Conservation (phyloP, 1,140 invertebrate species). For the Cherax destructor region DNA sequence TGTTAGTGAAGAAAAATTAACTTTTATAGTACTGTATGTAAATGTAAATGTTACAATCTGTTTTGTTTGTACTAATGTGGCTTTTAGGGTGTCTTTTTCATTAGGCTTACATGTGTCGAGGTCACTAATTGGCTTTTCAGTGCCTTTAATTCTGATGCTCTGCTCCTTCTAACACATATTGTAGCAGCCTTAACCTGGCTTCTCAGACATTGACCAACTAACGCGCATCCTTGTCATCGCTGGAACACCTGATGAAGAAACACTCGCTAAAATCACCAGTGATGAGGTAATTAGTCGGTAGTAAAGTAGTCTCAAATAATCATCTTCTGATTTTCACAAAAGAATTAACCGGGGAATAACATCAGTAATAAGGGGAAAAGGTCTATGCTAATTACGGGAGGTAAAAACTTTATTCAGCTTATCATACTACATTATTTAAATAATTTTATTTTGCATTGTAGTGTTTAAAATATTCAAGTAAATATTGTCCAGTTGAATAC, state of each 20-base stretch:
- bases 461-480: too few species aligned
- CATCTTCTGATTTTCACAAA: not conserved
- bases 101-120: not conserved
- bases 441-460: too few species aligned
- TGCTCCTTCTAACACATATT: slow-evolving; percentile 48
- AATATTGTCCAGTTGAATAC: too few species aligned
- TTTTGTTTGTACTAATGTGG: not conserved
- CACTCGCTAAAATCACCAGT: slow-evolving; percentile 90
- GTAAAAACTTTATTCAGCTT: not conserved
- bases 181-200: slow-evolving; percentile 71
- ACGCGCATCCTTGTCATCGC: slow-evolving; percentile 91
- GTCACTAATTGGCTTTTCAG: slow-evolving; percentile 20
- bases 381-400: not conserved
- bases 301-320: not conserved
- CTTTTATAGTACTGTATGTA: too few species aligned
- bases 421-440: too few species aligned
- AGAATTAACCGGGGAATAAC: not conserved
- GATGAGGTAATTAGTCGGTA: slow-evolving; percentile 83
- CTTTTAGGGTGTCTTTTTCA: not conserved
- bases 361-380: not conserved
- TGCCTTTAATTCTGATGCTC: slow-evolving; percentile 50
- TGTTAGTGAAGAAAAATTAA: too few species aligned
- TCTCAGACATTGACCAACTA: slow-evolving; percentile 93
- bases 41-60: too few species aligned
- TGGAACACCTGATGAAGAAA: slow-evolving; percentile 89